These are phyloP conservation scores for Philereme transversata DNA, from an alignment of 2,888 invertebrate species.

Conservation along the genomic window DNA sequence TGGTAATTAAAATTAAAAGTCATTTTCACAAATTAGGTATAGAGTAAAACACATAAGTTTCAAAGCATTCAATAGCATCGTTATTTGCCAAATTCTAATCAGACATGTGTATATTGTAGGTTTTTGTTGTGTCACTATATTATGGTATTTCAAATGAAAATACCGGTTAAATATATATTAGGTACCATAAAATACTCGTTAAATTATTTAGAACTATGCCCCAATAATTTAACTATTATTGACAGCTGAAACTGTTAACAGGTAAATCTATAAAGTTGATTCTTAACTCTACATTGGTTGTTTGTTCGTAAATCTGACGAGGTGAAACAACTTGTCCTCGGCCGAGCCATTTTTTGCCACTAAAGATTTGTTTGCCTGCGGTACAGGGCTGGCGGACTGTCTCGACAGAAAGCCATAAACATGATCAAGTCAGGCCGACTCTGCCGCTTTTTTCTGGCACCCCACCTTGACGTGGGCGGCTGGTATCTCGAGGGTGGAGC, in stretches of 20 bases:
- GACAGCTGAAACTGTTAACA: constrained; percentile 30
- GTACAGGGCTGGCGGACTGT: constrained; percentile 75
- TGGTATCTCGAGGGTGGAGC: constrained; percentile 50
- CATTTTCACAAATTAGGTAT: too few species aligned
- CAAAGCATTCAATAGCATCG: too few species aligned
- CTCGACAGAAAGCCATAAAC: constrained; percentile 82
- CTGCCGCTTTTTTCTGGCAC: constrained; percentile 77
- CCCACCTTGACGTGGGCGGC: constrained; percentile 67
- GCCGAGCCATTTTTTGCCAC: constrained; percentile 80
- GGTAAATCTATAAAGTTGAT: constrained; percentile 49
- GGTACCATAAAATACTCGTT: too few species aligned
- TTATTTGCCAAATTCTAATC: too few species aligned
- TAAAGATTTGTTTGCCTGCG: constrained; percentile 80
- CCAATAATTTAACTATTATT: not conserved
- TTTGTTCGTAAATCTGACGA: constrained; percentile 78
- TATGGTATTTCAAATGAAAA: too few species aligned
- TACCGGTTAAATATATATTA: too few species aligned
- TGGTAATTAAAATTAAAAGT: too few species aligned
- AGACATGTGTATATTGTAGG: too few species aligned
- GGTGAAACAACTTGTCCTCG: constrained; percentile 80
- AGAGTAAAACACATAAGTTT: too few species aligned
- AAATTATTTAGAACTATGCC: too few species aligned
- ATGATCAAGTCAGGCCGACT: constrained; percentile 75
- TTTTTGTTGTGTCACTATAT: too few species aligned
- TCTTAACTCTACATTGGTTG: constrained; percentile 58